A percentile compares a stretch with the other conserved stretches of the same genome.
Conservation (phyloP, 2,113 vertebrate species). For the Parus major region DNA sequence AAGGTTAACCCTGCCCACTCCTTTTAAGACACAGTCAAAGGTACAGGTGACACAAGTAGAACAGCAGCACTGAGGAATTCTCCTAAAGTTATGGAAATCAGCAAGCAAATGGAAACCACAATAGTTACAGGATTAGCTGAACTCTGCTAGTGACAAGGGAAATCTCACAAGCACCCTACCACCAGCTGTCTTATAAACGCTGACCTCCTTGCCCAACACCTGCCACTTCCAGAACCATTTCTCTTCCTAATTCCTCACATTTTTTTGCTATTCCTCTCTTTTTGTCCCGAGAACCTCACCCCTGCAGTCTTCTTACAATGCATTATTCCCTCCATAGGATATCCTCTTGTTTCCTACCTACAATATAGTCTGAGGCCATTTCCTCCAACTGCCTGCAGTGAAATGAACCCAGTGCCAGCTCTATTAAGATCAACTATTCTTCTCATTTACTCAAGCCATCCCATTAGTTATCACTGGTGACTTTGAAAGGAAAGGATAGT, state of each 20-base stretch:
- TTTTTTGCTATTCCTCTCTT: background rate
- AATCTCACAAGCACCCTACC: background rate
- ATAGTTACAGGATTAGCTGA: background rate
- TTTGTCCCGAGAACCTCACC: background rate
- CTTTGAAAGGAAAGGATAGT: constrained; percentile 49
- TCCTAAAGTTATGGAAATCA: background rate
- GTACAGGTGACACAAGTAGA: background rate
- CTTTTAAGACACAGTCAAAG: background rate
- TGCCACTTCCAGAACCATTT: background rate
- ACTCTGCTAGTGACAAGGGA: background rate
- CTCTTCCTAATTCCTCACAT: background rate
- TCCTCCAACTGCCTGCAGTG: constrained; percentile 24
- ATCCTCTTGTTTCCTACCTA: background rate
- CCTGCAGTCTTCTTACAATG: background rate
- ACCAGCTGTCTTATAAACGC: background rate
- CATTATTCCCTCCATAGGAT: background rate
- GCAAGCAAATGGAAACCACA: background rate
- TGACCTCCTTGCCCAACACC: background rate
- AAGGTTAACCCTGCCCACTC: background rate
- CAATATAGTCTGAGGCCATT: background rate
- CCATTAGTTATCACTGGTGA: constrained; percentile 63
- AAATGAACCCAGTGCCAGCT: constrained; percentile 26
- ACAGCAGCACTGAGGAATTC: background rate
- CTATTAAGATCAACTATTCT: constrained; percentile 56
- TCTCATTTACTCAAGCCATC: constrained; percentile 38